Evolutionary conservation across 2,888 invertebrate species (phyloP).

Genomic region (Mylabris sibirica): DNA sequence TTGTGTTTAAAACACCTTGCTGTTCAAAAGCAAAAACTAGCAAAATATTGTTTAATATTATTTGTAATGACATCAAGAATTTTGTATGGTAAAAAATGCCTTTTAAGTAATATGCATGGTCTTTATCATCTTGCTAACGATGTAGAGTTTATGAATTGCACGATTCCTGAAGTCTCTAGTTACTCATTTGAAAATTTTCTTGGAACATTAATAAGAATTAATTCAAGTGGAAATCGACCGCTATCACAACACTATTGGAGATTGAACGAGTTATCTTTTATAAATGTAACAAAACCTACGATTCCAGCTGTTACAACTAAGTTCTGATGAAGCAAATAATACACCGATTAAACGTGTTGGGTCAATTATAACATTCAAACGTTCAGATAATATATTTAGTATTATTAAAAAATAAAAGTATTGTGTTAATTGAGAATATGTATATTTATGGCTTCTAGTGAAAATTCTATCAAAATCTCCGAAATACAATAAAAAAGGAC

Average conservation of each 20-base stretch:
- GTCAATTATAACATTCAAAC: too few relatives aligned
- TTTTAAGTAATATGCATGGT: not conserved
- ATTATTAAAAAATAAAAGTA: too few relatives aligned
- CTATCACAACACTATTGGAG: not conserved
- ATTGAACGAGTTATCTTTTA: not conserved
- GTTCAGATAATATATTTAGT: too few relatives aligned
- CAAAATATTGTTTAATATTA: not conserved
- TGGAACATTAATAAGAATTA: not conserved
- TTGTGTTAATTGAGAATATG: too few relatives aligned
- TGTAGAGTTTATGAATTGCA: not conserved
- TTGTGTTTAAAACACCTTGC: not conserved
- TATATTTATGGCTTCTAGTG: too few relatives aligned
- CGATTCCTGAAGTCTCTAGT: not conserved
- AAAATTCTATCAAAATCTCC: too few relatives aligned
- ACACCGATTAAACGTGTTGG: too few relatives aligned
- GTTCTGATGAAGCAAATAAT: too few relatives aligned
- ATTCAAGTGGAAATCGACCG: not conserved
- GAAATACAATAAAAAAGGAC: too few relatives aligned
- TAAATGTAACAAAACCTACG: too few relatives aligned
- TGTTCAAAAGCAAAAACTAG: not conserved
- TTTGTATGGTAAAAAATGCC: not conserved
- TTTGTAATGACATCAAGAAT: not conserved
- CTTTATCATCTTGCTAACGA: not conserved
- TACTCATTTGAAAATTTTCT: not conserved
- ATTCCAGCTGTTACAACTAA: too few relatives aligned